phyloP scores from a whole-genome alignment of 1,140 invertebrate genomes.

The Pseudoatta argentina region DNA sequence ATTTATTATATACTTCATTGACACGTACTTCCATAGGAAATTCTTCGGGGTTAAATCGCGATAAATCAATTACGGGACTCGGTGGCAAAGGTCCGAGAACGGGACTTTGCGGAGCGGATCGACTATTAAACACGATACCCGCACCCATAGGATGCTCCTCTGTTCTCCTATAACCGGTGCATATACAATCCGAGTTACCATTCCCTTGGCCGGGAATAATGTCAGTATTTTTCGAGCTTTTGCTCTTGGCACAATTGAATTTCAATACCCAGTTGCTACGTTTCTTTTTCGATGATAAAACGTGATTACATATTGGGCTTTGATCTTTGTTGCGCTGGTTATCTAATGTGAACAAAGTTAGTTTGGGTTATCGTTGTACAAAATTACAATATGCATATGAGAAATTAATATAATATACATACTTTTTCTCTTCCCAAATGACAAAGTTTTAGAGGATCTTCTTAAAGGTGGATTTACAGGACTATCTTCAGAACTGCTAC shows the following conservation, averaged over 20 bases:
- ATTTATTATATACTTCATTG: too few relatives aligned
- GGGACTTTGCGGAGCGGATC: slow-evolving; percentile 82
- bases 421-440: slow-evolving; percentile 84
- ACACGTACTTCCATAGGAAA: slow-evolving; percentile 86
- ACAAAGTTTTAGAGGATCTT: slow-evolving; percentile 85
- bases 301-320: slow-evolving; percentile 84
- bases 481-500: slow-evolving; percentile 84
- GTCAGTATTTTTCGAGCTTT: slow-evolving; percentile 86
- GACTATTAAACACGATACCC: slow-evolving; percentile 86
- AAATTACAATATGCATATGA: background rate
- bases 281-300: slow-evolving; percentile 86
- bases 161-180: slow-evolving; percentile 88
- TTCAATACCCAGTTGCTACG: slow-evolving; percentile 89
- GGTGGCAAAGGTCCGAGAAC: slow-evolving; percentile 81
- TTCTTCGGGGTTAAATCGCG: slow-evolving; percentile 88
- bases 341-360: slow-evolving; percentile 66
- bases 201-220: slow-evolving; percentile 84
- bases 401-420: slow-evolving; percentile 37
- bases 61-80: slow-evolving; percentile 88
- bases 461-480: slow-evolving; percentile 82
- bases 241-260: slow-evolving; percentile 88
- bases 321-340: slow-evolving; percentile 84
- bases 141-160: slow-evolving; percentile 87
- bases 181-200: slow-evolving; percentile 87
- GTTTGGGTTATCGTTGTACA: background rate